Evolutionary conservation across 30 jellyfish, hydroid and myxozoan species (phyloP), one percentile per base, ranked within the genome.

Genomic region (Sanderia malayensis): DNA sequence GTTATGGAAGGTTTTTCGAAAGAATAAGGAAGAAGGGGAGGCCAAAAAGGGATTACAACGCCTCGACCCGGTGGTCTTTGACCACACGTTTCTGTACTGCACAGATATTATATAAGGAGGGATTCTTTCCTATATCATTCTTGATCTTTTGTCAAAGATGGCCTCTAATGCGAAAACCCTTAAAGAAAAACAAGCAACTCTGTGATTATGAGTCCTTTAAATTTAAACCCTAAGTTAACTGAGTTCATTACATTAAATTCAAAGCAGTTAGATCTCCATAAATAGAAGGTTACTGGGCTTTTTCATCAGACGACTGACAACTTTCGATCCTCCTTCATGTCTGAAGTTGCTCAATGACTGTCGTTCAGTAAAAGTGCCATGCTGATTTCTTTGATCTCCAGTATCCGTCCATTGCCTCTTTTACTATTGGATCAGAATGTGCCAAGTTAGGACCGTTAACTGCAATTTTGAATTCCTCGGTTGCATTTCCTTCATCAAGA

Each of bases 401-500:
- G 78, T 66, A 66, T 3, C 32, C 10, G 44, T 66, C 63, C 78
- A 66, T 66, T 66, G 78, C 78, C 63, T 66, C 78, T 31, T 66
- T 66, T 33, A 66, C 31, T 31, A 66, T 18, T 4, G 78, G 64
- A 32, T 66, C 78, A 66, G 78, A 33, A 26, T 66, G 78, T 19
- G 78, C 78, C 27, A 66, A 31, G 63, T 66, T 66, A 31, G 78
- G 78, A 41, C 78, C 78, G 63, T 66, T 26, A 19, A 66, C 63
- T 33, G 78, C 78, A 66, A 66, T 66, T 68, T 41, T 66, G 78
- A 60, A 60, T 60, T 60, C 72, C 45, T 26, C 72, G 6, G 26
- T 66, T 66, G 78, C 63, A 32, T 41, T 66, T 66, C 78, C 63
- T 66, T 32, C 78, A 66, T 41, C 32, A 27, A 41, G 61, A 41